A percentile compares a stretch with the other conserved stretches of the same genome.
phyloP scores from a whole-genome alignment of 2,113 vertebrate species.

The Esox niger region DNA sequence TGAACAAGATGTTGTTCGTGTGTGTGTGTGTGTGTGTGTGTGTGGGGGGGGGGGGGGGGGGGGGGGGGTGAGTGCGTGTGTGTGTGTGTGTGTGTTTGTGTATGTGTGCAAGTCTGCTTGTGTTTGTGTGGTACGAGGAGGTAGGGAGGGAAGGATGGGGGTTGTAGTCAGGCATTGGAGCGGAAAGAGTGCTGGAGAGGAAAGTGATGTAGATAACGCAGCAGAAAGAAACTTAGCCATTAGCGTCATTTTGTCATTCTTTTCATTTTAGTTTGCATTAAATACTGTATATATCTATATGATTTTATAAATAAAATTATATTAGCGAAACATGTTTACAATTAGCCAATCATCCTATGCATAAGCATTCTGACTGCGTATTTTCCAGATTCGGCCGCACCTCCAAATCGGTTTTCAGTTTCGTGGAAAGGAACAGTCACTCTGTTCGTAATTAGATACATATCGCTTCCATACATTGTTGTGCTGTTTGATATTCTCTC shows the following conservation, averaged over 20 bases:
- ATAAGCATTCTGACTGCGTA: slow-evolving; percentile 78
- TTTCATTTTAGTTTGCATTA: slow-evolving; percentile 32
- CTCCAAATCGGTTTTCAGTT: slow-evolving; percentile 51
- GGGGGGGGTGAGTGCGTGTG: slow-evolving; percentile 22
- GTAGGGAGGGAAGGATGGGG: slow-evolving; percentile 49
- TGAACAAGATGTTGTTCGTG: slow-evolving; percentile 50
- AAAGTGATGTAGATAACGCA: slow-evolving; percentile 67
- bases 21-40: slow-evolving; percentile 22
- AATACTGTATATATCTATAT: background rate
- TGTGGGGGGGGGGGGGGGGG: slow-evolving; percentile 37
- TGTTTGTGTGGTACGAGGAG: slow-evolving; percentile 30
- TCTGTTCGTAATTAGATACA: background rate
- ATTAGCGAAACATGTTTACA: slow-evolving; percentile 26
- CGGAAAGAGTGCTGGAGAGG: slow-evolving; percentile 73
- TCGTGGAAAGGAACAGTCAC: slow-evolving; percentile 41
- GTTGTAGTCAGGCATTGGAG: slow-evolving; percentile 64
- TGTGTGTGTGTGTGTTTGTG: slow-evolving; percentile 11
- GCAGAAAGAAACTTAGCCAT: slow-evolving; percentile 69
- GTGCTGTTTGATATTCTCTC: slow-evolving; percentile 28
- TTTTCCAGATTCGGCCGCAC: slow-evolving; percentile 70
- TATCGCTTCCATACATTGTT: background rate
- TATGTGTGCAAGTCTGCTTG: slow-evolving; percentile 9
- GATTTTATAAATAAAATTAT: slow-evolving; percentile 24
- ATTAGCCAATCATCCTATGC: slow-evolving; percentile 68
- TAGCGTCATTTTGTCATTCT: slow-evolving; percentile 47